Conservation (phyloP, 2,888 invertebrate species). For the Chironomus tentans region DNA sequence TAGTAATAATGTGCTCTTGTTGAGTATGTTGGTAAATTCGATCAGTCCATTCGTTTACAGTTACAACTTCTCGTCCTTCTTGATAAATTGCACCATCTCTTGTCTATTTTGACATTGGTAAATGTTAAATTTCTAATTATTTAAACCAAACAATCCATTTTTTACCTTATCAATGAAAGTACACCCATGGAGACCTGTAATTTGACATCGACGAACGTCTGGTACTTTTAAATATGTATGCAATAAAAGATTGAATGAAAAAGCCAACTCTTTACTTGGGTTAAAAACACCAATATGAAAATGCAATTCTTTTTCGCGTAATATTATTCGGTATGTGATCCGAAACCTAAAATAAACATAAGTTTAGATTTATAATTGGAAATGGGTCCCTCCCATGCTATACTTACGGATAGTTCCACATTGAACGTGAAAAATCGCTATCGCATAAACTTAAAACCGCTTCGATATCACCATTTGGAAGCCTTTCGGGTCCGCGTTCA, state of each 20-base stretch:
- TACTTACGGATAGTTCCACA: conserved; percentile 87
- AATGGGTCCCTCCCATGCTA: background rate
- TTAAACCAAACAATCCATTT: background rate
- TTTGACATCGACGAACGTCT: conserved; percentile 83
- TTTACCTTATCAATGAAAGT: conserved; percentile 80
- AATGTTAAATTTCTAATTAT: background rate
- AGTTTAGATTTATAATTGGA: conserved; percentile 1
- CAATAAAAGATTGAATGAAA: conserved; percentile 83
- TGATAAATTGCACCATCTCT: conserved; percentile 77
- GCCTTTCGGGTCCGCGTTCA: conserved; percentile 77
- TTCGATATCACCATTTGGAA: conserved; percentile 85
- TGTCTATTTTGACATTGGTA: conserved; percentile 47
- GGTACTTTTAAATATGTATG: conserved; percentile 96
- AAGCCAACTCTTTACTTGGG: conserved; percentile 83
- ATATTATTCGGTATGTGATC: conserved; percentile 82
- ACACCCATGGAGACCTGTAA: conserved; percentile 84
- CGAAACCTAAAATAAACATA: conserved; percentile 56
- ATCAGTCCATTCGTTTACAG: conserved; percentile 87
- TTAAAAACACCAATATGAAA: conserved; percentile 91
- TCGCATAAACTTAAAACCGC: conserved; percentile 88
- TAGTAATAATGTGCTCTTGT: conserved; percentile 85
- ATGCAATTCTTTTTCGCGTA: conserved; percentile 84
- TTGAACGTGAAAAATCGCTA: conserved; percentile 81
- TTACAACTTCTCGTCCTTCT: conserved; percentile 84
- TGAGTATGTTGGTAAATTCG: conserved; percentile 88